These are phyloP conservation scores for Piprites chloris DNA, from an alignment of 2,113 vertebrate species.

Conservation along the genomic window DNA sequence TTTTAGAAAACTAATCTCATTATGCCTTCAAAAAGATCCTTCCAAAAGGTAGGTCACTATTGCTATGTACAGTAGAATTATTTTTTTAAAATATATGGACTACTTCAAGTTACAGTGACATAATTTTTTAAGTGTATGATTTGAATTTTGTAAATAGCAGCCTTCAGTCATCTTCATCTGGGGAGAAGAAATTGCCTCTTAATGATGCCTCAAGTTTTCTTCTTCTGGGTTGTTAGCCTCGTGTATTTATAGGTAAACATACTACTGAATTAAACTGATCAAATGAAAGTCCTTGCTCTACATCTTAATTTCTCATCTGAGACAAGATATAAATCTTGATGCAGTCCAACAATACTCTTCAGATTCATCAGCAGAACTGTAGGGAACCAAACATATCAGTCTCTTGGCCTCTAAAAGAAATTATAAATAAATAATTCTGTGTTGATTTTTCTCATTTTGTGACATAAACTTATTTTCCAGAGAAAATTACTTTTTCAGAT, in stretches of 20 bases:
- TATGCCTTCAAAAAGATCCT: constrained; percentile 99
- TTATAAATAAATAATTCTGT: background rate
- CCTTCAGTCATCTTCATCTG: background rate
- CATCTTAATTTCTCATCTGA: background rate
- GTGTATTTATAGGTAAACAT: background rate
- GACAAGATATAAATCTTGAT: background rate
- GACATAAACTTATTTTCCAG: constrained; percentile 21
- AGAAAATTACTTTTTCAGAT: background rate
- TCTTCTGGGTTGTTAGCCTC: background rate
- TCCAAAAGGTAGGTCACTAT: constrained; percentile 87
- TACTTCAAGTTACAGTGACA: background rate
- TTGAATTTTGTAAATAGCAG: background rate
- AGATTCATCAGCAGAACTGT: background rate
- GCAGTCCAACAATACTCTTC: background rate
- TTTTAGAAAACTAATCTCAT: constrained; percentile 95
- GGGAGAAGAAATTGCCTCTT: background rate
- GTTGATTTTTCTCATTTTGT: constrained; percentile 8
- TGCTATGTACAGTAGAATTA: background rate
- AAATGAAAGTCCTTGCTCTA: background rate
- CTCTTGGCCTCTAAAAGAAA: constrained; percentile 16
- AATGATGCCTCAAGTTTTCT: background rate
- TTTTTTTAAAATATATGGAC: background rate
- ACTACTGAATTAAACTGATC: background rate
- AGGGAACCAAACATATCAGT: background rate
- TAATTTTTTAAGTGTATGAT: background rate